Evolutionary conservation across 2,888 invertebrate species (phyloP).

Genomic region (Sphaerophoria taeniata): DNA sequence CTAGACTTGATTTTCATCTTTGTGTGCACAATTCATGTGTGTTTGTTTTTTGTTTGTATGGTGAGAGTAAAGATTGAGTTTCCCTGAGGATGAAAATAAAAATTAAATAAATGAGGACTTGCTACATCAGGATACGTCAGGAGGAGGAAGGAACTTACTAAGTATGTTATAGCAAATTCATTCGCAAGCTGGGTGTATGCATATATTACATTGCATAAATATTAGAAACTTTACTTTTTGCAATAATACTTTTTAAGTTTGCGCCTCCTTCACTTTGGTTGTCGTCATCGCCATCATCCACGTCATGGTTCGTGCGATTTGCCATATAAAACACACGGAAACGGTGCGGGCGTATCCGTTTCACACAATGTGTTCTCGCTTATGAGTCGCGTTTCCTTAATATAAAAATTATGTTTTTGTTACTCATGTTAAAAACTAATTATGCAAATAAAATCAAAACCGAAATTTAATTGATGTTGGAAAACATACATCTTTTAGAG

Average conservation of each 20-base stretch:
- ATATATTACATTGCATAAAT: constrained; percentile 23
- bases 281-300: no score
- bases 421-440: no score
- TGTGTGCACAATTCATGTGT: constrained; percentile 18
- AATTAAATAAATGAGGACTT: neutral
- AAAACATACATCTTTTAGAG: no score
- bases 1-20: constrained; percentile 38
- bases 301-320: constrained; percentile 33
- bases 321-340: neutral
- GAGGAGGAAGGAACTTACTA: constrained; percentile 22
- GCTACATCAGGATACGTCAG: neutral
- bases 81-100: constrained; percentile 20
- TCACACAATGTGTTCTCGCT: neutral
- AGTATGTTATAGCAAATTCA: constrained; percentile 32
- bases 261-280: neutral
- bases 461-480: no score
- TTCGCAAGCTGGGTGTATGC: constrained; percentile 15
- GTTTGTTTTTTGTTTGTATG: no score
- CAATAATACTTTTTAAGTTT: constrained; percentile 37
- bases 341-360: neutral
- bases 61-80: neutral
- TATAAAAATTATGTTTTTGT: no score
- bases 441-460: no score
- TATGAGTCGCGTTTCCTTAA: no score
- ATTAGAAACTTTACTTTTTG: constrained; percentile 47